Conservation (phyloP, 2,113 vertebrate species). For the Atractosteus spatula region DNA sequence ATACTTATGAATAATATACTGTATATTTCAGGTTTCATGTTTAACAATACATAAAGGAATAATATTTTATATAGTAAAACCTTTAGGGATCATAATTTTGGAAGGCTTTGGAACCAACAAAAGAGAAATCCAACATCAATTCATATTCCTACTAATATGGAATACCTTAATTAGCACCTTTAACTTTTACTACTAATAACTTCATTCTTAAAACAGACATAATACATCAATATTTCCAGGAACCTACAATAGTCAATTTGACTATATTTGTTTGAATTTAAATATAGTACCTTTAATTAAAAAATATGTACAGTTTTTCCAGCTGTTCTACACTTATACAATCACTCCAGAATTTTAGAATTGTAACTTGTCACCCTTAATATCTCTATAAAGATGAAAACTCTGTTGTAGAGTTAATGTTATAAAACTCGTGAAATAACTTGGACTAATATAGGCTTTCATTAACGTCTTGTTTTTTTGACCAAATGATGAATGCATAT, state of each 20-base stretch:
- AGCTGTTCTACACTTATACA: neutral
- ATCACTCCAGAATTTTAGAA: neutral
- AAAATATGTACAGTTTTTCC: neutral
- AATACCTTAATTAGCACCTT: neutral
- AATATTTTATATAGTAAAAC: slow-evolving; percentile 29
- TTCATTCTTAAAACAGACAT: neutral
- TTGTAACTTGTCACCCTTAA: slow-evolving; percentile 39
- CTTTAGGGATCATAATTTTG: slow-evolving; percentile 19
- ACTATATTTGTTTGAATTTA: neutral
- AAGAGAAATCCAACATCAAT: neutral
- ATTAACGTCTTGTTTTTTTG: slow-evolving; percentile 11
- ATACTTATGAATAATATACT: slow-evolving; percentile 42
- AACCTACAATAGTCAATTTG: neutral
- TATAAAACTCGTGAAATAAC: slow-evolving; percentile 32
- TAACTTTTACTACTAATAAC: neutral
- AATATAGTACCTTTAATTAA: neutral
- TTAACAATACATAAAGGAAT: slow-evolving; percentile 45
- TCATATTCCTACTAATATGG: neutral
- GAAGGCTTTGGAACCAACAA: neutral
- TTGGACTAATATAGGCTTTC: slow-evolving; percentile 37
- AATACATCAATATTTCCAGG: slow-evolving; percentile 6
- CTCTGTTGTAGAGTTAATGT: slow-evolving; percentile 37
- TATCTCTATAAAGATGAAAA: slow-evolving; percentile 23
- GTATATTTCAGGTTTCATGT: slow-evolving; percentile 31
- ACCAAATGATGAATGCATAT: slow-evolving; percentile 19